These are phyloP conservation scores for Pipistrellus kuhlii DNA, from an alignment of 2,797 vertebrate species.

Conservation along the genomic window DNA sequence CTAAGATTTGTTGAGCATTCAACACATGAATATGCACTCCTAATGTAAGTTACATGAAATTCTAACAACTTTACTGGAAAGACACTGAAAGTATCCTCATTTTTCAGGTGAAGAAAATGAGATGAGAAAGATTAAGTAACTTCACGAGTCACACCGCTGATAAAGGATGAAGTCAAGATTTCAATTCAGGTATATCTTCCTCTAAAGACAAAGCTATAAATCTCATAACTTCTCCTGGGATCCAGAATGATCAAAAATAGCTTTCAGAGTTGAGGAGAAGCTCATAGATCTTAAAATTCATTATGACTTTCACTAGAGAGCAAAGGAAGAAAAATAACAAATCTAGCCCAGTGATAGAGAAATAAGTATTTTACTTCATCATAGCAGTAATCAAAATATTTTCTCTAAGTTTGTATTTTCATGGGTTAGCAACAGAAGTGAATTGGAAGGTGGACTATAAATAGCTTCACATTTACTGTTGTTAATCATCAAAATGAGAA, in stretches of 20 bases:
- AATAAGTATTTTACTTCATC: neutral
- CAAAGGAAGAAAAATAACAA: neutral
- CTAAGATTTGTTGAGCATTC: neutral
- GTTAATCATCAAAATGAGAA: neutral
- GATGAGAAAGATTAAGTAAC: neutral
- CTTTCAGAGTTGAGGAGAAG: neutral
- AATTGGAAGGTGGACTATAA: neutral
- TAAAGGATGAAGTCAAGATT: neutral
- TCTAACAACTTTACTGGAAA: neutral
- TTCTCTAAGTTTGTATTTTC: neutral
- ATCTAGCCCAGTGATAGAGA: neutral
- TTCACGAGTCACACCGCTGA: neutral
- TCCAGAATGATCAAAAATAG: neutral
- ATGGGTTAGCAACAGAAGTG: neutral
- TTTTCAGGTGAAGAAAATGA: neutral
- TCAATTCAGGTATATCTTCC: neutral
- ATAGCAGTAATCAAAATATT: neutral
- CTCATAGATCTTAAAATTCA: neutral
- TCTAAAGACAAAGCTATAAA: neutral
- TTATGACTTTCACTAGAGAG: neutral
- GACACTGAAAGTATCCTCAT: neutral
- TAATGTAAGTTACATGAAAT: constrained; percentile 9
- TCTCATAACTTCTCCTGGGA: neutral
- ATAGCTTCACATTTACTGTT: neutral
- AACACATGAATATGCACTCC: neutral